Base-by-base conservation (phyloP, 53 echinoderm and acorn worm species). In the Echinometra lucunter region DNA sequence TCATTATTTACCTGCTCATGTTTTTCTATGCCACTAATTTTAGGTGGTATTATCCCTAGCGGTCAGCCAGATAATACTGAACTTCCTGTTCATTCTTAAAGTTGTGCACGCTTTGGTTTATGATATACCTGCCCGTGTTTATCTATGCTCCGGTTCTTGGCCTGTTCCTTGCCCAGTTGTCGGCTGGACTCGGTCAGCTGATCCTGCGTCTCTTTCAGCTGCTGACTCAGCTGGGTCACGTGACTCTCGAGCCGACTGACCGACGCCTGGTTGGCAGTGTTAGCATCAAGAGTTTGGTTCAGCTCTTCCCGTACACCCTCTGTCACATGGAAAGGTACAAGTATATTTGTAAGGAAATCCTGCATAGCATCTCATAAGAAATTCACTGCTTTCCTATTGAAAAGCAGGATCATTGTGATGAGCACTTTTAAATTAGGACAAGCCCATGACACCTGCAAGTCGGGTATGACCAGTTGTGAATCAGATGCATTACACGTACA, bases 161-260 rank as follows among this genome's bases (percentile, higher is more conserved):
- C 99, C 95, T 98, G 99, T 89, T 98, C 99, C 78, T 98, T 98
- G 45, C 96, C 97, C 57, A 98, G 96, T 93, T 96, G 95, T 89
- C 95, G 95, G 85, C 97, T 96, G 11, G 94, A 91, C 45, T 94
- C 96, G 66, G 98, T 96, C 66, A 98, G 82, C 66, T 97, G 93
- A 23, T 93, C 90, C 45, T 96, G 96, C 37, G 97, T 96, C 49
- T 89, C 92, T 56, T 90, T 89, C 80, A 98, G 95, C 95, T 98
- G 98, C 60, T 94, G 88, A n/a, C 95, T 95, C 70, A 98, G 95
- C 91, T 98, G 96, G 80, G 94, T 75, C 85, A 98, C 97, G 9
- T 96, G 96, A 91, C 97, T 97, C 95, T 98, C 99, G n/a, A 98
- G 93, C 74, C 97, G 82, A 40, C 63, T 93, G 21, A 98, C 94